phyloP scores from a whole-genome alignment of 2,113 vertebrate species.

The Panthera tigris region DNA sequence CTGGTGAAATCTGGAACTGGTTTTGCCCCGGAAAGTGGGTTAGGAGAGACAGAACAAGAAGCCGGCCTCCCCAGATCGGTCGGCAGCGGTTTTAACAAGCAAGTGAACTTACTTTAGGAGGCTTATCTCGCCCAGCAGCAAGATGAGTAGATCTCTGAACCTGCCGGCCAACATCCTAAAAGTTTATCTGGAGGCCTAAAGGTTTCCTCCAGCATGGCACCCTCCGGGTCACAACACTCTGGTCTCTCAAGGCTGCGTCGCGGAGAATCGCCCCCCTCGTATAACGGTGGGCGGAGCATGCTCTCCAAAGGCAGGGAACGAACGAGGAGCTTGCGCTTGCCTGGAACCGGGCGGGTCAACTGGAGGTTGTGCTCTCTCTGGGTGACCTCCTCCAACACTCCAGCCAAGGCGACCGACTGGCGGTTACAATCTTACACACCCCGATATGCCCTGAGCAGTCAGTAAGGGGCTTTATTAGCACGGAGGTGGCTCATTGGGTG shows the following conservation, averaged over 20 bases:
- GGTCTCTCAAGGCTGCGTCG: background rate
- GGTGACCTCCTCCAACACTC: background rate
- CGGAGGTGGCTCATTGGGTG: background rate
- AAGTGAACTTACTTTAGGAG: background rate
- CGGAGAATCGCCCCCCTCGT: background rate
- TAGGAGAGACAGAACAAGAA: background rate
- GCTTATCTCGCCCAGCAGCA: rapidly evolving
- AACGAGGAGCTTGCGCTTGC: rapidly evolving
- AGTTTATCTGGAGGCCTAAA: background rate
- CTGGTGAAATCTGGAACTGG: background rate
- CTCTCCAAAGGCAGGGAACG: background rate
- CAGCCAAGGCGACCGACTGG: background rate
- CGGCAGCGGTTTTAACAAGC: background rate
- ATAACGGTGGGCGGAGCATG: rapidly evolving
- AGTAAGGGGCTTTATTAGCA: background rate
- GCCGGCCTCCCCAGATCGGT: rapidly evolving
- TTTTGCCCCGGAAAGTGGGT: background rate
- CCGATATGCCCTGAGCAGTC: background rate
- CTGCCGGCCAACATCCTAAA: rapidly evolving
- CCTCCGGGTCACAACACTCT: background rate
- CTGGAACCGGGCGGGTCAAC: rapidly evolving
- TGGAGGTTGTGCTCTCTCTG: background rate
- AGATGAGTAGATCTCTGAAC: too few species aligned
- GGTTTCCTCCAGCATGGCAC: too few species aligned
- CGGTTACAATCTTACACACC: background rate